Percentiles rank a stretch among this genome's conserved stretches.
phyloP scores from a whole-genome alignment of 2,113 vertebrate species.

The Passer domesticus region DNA sequence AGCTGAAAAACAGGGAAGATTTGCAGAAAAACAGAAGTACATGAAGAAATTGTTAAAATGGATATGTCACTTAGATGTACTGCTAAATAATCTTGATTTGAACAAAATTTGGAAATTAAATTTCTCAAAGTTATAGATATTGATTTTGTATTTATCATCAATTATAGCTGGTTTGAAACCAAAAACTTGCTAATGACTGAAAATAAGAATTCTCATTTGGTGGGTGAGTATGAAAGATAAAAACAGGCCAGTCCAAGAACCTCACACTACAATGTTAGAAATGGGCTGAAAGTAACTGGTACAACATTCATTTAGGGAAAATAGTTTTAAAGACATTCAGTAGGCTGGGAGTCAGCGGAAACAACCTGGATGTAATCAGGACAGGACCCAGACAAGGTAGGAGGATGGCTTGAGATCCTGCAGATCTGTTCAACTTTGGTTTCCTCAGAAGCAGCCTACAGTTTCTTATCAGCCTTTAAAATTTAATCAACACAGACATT shows the following conservation, averaged over 20 bases:
- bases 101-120: background rate
- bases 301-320: background rate
- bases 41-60: background rate
- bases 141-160: background rate
- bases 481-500: background rate
- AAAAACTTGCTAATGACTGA: background rate
- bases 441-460: background rate
- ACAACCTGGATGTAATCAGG: background rate
- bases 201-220: background rate
- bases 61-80: background rate
- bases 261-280: background rate
- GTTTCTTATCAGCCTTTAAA: background rate
- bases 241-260: background rate
- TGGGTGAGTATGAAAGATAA: background rate
- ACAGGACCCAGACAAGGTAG: background rate
- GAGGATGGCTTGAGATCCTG: background rate
- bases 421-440: background rate
- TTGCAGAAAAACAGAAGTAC: background rate
- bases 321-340: fast-evolving
- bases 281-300: background rate
- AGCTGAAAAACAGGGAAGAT: background rate
- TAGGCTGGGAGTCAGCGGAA: background rate
- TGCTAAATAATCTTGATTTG: background rate
- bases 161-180: background rate
- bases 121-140: background rate